Percentiles rank a stretch among this genome's conserved stretches.
Conservation (phyloP, 2,113 vertebrate genomes). For the Chionodraco myersi region DNA sequence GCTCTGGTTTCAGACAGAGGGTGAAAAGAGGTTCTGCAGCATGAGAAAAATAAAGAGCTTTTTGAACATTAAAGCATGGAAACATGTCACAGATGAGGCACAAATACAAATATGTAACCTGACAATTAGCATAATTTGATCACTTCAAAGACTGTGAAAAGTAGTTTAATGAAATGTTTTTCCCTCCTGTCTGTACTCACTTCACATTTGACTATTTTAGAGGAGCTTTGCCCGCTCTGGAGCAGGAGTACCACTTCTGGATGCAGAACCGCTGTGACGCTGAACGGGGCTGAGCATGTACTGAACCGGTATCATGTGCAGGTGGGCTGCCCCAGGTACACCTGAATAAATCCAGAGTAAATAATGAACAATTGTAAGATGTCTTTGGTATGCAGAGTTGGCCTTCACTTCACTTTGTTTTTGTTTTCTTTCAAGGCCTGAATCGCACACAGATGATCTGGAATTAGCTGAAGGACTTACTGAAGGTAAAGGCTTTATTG, state of each 20-base stretch:
- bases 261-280: conserved; percentile 75
- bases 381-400: not conserved
- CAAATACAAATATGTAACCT: no score
- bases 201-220: conserved; percentile 56
- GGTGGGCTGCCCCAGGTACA: conserved; percentile 83
- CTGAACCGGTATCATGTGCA: conserved; percentile 80
- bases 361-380: not conserved
- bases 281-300: conserved; percentile 43
- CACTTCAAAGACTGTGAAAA: not conserved
- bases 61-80: no score
- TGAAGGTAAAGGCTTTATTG: conserved; percentile 72
- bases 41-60: no score
- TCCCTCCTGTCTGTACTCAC: conserved; percentile 11
- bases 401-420: not conserved
- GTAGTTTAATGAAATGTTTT: not conserved
- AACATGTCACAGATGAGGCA: no score
- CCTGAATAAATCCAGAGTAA: not conserved
- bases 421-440: conserved; percentile 79
- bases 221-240: conserved; percentile 74
- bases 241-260: conserved; percentile 86
- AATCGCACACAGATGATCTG: conserved; percentile 86
- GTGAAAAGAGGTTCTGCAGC: no score
- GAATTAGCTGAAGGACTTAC: conserved; percentile 81
- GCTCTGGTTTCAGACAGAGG: no score
- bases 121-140: no score